Base-by-base conservation (phyloP, 1,140 invertebrate species). In the Caenorhabditis remanei region DNA sequence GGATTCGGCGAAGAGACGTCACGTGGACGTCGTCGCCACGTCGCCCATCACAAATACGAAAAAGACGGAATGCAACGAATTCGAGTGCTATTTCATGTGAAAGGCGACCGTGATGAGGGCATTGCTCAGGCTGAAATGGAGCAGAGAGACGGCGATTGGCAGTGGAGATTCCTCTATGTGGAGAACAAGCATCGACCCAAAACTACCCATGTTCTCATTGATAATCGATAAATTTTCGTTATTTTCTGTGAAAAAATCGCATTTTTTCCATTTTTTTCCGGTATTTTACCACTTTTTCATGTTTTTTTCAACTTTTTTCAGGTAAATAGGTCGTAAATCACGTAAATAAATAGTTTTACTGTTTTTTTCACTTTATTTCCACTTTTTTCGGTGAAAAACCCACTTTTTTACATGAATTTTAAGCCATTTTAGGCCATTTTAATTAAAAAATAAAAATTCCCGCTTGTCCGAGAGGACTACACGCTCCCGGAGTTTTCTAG, bases 51-150 rank as follows among this genome's bases (percentile, higher is more conserved):
- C 58, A 83, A 84, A n/a, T 93, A 90, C 83, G 85, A 88, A 32
- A 91, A 90, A 56, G 92, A 92, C 63, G 91, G 90, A n/a, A 82
- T 90, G 75, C 86, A 92, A 50, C 56, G 91, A 24, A 85, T 93
- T 67, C 87, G 91, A 32, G 87, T 92, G n/a, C 58, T 90, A n/a
- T 89, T 87, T 79, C 87, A 90, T 71, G 24, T 90, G 9, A 91
- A 92, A 82, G 91, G 91, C 13, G 89, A 90, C 48, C 83, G 84
- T 24, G 56, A 71, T 21, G 82, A 87, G 40, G 91, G 91, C 9
- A 84, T 75, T 46, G 92, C 89, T 32, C 86, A 85, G 16, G 90
- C 88, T 0, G 91, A 92, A 82, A 90, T 92, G 46, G 91, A 85
- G n/a, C 89, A 92, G 43, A 46, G 67, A 14, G 88, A 89, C 13